Percentiles rank a stretch among this genome's conserved stretches.
phyloP scores from a whole-genome alignment of 2,888 invertebrate species.

The Drosophila hawaiiensis region DNA sequence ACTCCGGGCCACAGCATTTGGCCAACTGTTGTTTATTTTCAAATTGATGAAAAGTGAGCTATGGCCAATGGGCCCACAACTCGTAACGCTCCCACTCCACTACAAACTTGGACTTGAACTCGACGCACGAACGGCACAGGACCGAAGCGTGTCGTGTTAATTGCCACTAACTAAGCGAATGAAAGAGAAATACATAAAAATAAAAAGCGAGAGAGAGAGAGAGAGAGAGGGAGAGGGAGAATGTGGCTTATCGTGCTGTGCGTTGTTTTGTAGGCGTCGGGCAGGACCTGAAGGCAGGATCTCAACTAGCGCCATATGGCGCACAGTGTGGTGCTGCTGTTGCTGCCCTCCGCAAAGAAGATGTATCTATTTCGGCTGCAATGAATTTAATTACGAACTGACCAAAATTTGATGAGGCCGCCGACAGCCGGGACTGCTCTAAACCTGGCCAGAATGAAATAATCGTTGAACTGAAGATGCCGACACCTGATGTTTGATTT shows the following conservation, averaged over 20 bases:
- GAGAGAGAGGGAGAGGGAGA: neutral
- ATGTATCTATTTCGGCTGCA: constrained; percentile 76
- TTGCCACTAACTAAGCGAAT: constrained; percentile 78
- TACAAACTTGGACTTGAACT: neutral
- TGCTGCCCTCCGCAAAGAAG: constrained; percentile 36
- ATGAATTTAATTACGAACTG: constrained; percentile 78
- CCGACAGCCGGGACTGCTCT: constrained; percentile 42
- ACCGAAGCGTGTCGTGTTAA: constrained; percentile 83
- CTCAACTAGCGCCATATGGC: constrained; percentile 69
- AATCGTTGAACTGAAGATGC: constrained; percentile 46
- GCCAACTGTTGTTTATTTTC: constrained; percentile 67
- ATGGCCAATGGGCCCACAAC: constrained; percentile 29
- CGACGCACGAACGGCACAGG: constrained; percentile 72
- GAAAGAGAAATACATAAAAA: neutral
- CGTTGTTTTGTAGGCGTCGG: constrained; percentile 54
- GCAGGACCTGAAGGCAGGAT: constrained; percentile 27
- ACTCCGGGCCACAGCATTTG: constrained; percentile 58
- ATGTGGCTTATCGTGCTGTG: constrained; percentile 22
- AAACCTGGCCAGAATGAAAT: constrained; percentile 42
- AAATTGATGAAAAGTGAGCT: constrained; percentile 71
- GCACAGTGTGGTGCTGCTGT: constrained; percentile 40
- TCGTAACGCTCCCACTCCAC: constrained; percentile 20
- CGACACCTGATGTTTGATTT: constrained; percentile 83
- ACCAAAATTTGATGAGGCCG: constrained; percentile 68
- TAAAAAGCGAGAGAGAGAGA: neutral